Conservation (phyloP, 2,797 vertebrate genomes). For the Neosilurus mollespiculum region DNA sequence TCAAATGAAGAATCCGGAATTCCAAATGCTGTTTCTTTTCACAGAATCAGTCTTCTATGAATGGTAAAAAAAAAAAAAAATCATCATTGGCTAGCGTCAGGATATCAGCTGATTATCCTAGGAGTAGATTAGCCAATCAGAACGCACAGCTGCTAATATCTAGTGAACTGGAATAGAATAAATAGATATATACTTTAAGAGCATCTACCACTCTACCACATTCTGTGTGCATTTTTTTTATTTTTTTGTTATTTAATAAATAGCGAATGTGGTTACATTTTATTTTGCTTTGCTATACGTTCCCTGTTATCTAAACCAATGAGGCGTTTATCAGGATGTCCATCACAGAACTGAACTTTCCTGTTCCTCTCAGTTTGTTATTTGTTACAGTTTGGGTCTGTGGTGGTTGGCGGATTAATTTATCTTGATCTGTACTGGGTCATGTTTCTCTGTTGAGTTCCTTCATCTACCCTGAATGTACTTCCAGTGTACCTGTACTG, state of each 20-base stretch:
- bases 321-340: slow-evolving; percentile 1
- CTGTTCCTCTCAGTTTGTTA: not conserved
- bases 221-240: not conserved
- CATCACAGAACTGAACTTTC: slow-evolving; percentile 5
- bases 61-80: no score
- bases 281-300: not conserved
- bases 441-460: slow-evolving; percentile 30
- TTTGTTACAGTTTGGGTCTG: slow-evolving; percentile 29
- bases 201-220: no score
- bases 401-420: slow-evolving; percentile 25
- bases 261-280: not conserved
- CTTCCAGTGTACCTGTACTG: slow-evolving; percentile 29
- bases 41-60: no score
- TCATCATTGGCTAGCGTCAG: no score
- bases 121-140: no score
- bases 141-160: no score
- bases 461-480: slow-evolving; percentile 54
- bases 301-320: not conserved
- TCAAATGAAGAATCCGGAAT: no score
- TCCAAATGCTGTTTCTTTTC: no score
- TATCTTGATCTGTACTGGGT: slow-evolving; percentile 36
- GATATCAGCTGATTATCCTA: no score
- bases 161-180: no score
- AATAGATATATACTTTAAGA: no score
- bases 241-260: not conserved